Evolutionary conservation across 2,888 invertebrate genomes (phyloP), one percentile per base, ranked within the genome.

Genomic region (Andrena trimmerana): DNA sequence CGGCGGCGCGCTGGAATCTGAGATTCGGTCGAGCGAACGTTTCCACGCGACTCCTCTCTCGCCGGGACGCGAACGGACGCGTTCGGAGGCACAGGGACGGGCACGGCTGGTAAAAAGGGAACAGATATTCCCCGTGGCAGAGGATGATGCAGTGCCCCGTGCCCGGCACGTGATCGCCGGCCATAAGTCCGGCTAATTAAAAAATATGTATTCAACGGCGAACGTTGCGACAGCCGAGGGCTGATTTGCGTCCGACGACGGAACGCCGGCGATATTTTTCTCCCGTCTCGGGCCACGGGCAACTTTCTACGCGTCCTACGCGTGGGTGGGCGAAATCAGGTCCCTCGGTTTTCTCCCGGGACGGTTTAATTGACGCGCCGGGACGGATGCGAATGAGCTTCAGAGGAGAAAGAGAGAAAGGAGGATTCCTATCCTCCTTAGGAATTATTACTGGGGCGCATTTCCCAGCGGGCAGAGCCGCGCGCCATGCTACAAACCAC

Each of bases 281-380:
- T 13, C 31, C 8, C 42, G 16, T 7, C 31, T 33, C 24, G 69
- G 6, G n/a, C n/a, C 20, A 7, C 20, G 27, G 71, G 73, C 42
- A 85, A 86, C 87, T 87, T 88, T 89, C 88, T 88, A 85, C 84
- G 79, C 65, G 66, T 67, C 68, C 71, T 83, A 81, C 77, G 81
- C 85, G 89, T 88, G 85, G 88, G 87, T 82, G 85, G 76, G 79
- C 81, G 83, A 89, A 87, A 88, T 88, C 81, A 75, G 82, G 89
- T 84, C 85, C 76, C 76, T 48, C 75, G 66, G 85, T 82, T 85
- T 86, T 86, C 83, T 80, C 77, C 67, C 75, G 33, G 59, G 79
- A 69, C 75, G 63, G 66, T 78, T 84, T 84, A 84, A 85, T 85
- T 85, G 85, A 78, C 78, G 50, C 48, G 20, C 33, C 42, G 13